Evolutionary conservation across 2,113 vertebrate genomes (phyloP).

Genomic region (Pongo abelii): DNA sequence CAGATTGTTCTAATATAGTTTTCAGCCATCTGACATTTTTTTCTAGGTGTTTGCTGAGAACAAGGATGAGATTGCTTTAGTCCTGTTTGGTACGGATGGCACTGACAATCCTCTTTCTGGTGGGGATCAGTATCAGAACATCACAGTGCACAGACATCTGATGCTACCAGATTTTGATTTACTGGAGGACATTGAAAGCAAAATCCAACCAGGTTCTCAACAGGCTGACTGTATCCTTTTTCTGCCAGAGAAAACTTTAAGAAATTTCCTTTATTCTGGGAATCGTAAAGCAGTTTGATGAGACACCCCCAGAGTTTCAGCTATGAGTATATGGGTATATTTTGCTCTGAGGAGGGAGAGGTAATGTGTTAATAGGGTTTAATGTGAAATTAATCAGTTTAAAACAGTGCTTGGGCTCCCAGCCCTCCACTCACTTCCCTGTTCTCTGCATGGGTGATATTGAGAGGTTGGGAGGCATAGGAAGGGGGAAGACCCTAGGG

Average conservation of each 20-base stretch:
- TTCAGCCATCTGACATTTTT: not conserved
- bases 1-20: not conserved
- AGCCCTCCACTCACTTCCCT: not conserved
- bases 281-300: not conserved
- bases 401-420: not conserved
- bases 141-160: constrained; percentile 89
- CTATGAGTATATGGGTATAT: not conserved
- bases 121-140: constrained; percentile 92
- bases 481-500: not conserved
- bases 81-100: constrained; percentile 92
- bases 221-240: constrained; percentile 97
- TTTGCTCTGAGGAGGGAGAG: not conserved
- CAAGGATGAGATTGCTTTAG: constrained; percentile 94
- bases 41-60: constrained; percentile 94
- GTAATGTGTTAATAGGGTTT: not conserved
- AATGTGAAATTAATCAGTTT: not conserved
- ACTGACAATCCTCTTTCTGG: constrained; percentile 89
- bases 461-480: not conserved
- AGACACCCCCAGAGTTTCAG: not conserved
- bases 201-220: constrained; percentile 86
- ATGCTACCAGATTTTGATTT: constrained; percentile 94
- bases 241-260: constrained; percentile 17
- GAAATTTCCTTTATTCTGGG: not conserved
- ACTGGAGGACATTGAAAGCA: constrained; percentile 91
- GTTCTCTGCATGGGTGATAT: not conserved